Percentiles rank a stretch among this genome's conserved stretches.
These are phyloP conservation scores for Drosophila tanythrix DNA, from an alignment of 2,888 invertebrate genomes.

Conservation along the genomic window DNA sequence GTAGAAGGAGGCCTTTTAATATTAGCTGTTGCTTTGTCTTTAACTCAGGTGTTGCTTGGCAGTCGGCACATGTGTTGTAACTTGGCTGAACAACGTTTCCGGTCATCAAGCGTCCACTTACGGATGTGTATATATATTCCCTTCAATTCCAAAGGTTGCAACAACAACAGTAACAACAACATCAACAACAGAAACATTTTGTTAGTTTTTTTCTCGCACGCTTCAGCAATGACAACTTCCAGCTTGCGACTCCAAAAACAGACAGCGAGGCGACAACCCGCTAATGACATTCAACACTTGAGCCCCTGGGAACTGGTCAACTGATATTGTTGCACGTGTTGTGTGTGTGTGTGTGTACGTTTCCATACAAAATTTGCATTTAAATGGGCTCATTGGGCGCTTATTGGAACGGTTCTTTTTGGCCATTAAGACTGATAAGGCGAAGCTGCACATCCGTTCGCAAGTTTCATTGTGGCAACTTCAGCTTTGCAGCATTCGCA, in stretches of 20 bases:
- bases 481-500: background rate
- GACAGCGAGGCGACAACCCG: conserved; percentile 70
- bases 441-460: conserved; percentile 46
- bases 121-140: conserved; percentile 53
- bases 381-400: conserved; percentile 56
- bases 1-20: background rate
- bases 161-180: conserved; percentile 33
- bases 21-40: conserved; percentile 7
- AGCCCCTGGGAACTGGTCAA: conserved; percentile 31
- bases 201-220: conserved; percentile 63
- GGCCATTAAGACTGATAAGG: conserved; percentile 39
- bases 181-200: conserved; percentile 34
- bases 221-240: conserved; percentile 47
- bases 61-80: conserved; percentile 54
- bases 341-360: conserved; percentile 17
- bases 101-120: conserved; percentile 76
- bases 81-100: conserved; percentile 72
- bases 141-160: conserved; percentile 39
- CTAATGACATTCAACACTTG: conserved; percentile 71
- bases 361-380: conserved; percentile 61
- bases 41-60: conserved; percentile 59
- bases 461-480: conserved; percentile 30
- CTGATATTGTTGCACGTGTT: conserved; percentile 3
- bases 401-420: conserved; percentile 52
- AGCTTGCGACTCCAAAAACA: conserved; percentile 27